Conservation (phyloP, 1,140 invertebrate genomes). For the Asbolus verrucosus region DNA sequence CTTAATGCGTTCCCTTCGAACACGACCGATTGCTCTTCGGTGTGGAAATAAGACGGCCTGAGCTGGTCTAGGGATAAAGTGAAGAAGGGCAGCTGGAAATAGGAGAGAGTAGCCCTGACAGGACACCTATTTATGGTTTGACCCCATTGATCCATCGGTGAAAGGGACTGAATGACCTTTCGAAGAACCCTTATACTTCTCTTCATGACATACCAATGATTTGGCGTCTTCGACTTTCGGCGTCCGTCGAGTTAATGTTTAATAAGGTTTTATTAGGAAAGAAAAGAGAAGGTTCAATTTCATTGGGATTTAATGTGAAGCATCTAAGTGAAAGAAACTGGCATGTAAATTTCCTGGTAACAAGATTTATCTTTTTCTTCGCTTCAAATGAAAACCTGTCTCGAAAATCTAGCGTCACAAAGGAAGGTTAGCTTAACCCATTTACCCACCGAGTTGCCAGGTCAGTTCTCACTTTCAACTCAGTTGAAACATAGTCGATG, state of each 20-base stretch:
- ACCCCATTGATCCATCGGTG: slow-evolving; percentile 57
- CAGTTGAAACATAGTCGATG: no score
- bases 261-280: not conserved
- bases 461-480: slow-evolving; percentile 27
- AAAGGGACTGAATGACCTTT: slow-evolving; percentile 55
- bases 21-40: slow-evolving; percentile 55
- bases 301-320: not conserved
- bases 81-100: slow-evolving; percentile 51
- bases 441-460: slow-evolving; percentile 9
- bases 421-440: slow-evolving; percentile 22
- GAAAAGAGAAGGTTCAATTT: slow-evolving; percentile 9
- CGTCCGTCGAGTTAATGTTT: slow-evolving; percentile 7
- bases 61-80: slow-evolving; percentile 46
- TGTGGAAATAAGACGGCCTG: slow-evolving; percentile 55
- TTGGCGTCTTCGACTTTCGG: slow-evolving; percentile 1
- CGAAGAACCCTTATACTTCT: slow-evolving; percentile 48
- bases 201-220: slow-evolving; percentile 50
- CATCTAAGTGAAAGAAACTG: slow-evolving; percentile 23
- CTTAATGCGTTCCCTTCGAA: slow-evolving; percentile 55
- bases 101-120: slow-evolving; percentile 54
- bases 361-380: slow-evolving; percentile 30
- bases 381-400: slow-evolving; percentile 23
- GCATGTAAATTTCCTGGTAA: slow-evolving; percentile 22
- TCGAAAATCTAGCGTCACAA: slow-evolving; percentile 15
- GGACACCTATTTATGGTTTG: slow-evolving; percentile 60